A percentile compares a stretch with the other conserved stretches of the same genome.
These are phyloP conservation scores for Molossus alvarezi DNA, from an alignment of 2,797 vertebrate species.

Conservation along the genomic window DNA sequence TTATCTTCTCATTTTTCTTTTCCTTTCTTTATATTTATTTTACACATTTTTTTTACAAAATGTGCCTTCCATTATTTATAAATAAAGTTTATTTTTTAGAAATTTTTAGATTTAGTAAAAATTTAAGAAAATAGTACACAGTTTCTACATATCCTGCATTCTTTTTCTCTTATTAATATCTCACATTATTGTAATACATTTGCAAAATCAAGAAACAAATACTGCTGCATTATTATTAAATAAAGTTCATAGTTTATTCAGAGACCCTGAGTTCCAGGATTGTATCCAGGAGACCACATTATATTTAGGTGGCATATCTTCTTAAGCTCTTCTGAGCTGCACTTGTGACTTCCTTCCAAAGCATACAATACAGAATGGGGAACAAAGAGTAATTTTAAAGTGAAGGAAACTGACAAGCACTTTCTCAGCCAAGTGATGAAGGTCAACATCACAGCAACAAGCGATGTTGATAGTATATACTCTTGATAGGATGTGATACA, in stretches of 20 bases:
- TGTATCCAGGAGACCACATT: too few relatives aligned
- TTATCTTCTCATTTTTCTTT: not conserved
- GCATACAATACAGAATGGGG: not conserved
- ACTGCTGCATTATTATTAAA: not conserved
- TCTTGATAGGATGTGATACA: not conserved
- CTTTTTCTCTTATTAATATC: not conserved
- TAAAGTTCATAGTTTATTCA: not conserved
- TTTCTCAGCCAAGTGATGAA: not conserved
- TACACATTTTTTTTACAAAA: not conserved
- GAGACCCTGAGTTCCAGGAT: not conserved
- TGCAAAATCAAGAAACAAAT: not conserved
- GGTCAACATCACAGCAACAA: not conserved
- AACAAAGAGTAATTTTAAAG: not conserved
- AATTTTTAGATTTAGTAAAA: not conserved
- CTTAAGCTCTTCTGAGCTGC: not conserved
- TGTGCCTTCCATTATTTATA: not conserved
- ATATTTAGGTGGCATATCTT: not conserved
- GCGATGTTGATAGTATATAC: not conserved
- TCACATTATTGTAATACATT: not conserved
- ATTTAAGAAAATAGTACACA: not conserved
- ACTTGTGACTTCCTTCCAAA: not conserved
- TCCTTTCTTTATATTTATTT: not conserved
- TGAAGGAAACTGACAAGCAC: not conserved
- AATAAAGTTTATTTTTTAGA: not conserved
- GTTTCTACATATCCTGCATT: not conserved